Base-by-base conservation (phyloP, 2,888 invertebrate genomes). In the Clepsis dumicolana region DNA sequence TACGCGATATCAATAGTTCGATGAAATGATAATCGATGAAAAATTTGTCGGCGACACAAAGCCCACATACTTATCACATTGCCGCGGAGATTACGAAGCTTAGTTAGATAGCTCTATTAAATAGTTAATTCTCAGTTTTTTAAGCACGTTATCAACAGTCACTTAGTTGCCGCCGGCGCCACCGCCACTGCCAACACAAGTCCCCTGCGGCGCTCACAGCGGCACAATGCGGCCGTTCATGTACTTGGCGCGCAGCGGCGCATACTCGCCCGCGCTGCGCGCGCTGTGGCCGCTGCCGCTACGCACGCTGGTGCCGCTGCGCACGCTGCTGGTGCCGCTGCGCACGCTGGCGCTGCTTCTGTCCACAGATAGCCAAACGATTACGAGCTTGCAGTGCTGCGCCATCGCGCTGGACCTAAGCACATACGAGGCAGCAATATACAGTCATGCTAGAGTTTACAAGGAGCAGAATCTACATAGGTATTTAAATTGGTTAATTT, bases 171-270 rank as follows among this genome's bases (percentile, higher is more conserved):
- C 21, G 21, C 21, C 48, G 48, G 4, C 48, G 21, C 10, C 48
- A 10, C 10, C 10, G 14, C 18, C 8, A 21, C 5, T 35, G 8
- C 35, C n/a, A n/a, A n/a, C 48, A 12, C 21, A 18, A 18, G 8
- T 0, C 16, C 2, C 8, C 18, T 2, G 44, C 48, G 21, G 3
- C 35, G 4, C 32, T 61, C 75, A 84, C 73, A 86, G 65, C 3
- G 86, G 68, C 57, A 85, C 83, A 64, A 87, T 79, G 29, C 81
- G 80, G 12, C 87, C 87, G 72, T 81, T 77, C 72, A n/a, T 38
- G 38, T 38, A 38, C 38, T 38, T 38, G 38, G 38, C 38, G n/a
- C 4, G 4, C n/a, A 38, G 38, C 21, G 48, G n/a, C 48, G 48
- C 38, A n/a, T 38, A 7, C 21, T n/a, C 48, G 44, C 16, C 16